Evolutionary conservation across 2,797 vertebrate species (phyloP), one percentile per base, ranked within the genome.

Genomic region (Numenius phaeopus): DNA sequence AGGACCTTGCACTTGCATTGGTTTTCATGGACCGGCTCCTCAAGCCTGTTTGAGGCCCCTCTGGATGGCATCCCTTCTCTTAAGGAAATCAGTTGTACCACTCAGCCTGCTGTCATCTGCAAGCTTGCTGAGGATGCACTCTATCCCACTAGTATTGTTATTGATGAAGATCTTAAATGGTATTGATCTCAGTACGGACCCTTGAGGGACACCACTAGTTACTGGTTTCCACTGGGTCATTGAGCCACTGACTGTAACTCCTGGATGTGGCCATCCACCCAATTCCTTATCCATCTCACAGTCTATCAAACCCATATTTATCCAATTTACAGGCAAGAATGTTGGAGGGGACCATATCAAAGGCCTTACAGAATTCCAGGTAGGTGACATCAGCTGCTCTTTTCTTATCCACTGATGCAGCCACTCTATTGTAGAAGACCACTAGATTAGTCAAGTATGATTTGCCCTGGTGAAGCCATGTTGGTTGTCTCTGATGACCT

Each of bases 1-100:
- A 67, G 24, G 32, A 67, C 26, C 10, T 58, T 59, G 3, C 10
- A 44, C 14, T 50, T 30, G 30, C 20, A 34, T 47, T 67, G 14
- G 4, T n/a, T 58, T 27, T 5, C 50, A n/a, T 14, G 19, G 0
- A 2, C 17, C 18, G 11, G 47, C 22, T 19, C 15, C 49, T 46
- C 40, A 46, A 46, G n/a, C 14, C 22, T 83, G 14, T 73, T 73
- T 29, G 26, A 55, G 9, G 18, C 32, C 32, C 21, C 14, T 32
- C 42, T 55, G 27, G 15, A 29, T 59, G 37, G 14, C 37, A 39
- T 26, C 7, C 22, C 6, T 83, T 64, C 7, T 7, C 14, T 73
- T 22, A 7, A 22, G 27, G 0, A 1, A 19, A 32, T 32, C 22
- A n/a, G 11, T 6, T 14, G 40, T 23, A 40, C 8, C 5, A 29